Evolutionary conservation across 2,888 invertebrate species (phyloP).

Genomic region (Nomada hirtipes): DNA sequence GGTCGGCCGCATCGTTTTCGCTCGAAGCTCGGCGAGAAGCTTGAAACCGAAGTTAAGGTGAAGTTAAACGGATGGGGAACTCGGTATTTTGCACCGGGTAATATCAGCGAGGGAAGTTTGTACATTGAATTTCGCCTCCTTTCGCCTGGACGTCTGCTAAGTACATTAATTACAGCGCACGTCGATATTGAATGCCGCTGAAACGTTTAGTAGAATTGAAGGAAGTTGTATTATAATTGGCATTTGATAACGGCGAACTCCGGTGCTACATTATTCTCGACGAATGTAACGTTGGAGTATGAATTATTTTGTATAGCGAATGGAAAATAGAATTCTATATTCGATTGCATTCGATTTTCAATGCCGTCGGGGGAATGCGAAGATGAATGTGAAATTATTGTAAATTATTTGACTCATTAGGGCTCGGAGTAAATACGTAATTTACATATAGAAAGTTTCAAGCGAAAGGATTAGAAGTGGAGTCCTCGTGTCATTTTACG

Average conservation of each 20-base stretch:
- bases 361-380: no score
- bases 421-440: constrained; percentile 3
- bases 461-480: constrained; percentile 1
- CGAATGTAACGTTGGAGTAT: neutral
- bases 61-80: constrained; percentile 29
- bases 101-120: constrained; percentile 16
- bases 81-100: constrained; percentile 5
- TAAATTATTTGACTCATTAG: constrained; percentile 24
- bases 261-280: neutral
- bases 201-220: neutral
- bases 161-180: constrained; percentile 15
- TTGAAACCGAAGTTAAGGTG: constrained; percentile 24
- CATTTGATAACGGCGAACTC: no score
- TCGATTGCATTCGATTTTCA: no score
- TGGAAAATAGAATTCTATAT: no score
- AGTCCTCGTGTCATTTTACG: neutral
- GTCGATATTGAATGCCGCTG: constrained; percentile 13
- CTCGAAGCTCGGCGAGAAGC: constrained; percentile 19
- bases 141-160: constrained; percentile 4
- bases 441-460: neutral
- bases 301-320: neutral
- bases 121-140: constrained; percentile 15
- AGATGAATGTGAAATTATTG: neutral
- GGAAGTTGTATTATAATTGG: neutral
- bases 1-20: constrained; percentile 50